These are phyloP conservation scores for Phoxinus phoxinus DNA, from an alignment of 2,113 vertebrate species.

Conservation along the genomic window DNA sequence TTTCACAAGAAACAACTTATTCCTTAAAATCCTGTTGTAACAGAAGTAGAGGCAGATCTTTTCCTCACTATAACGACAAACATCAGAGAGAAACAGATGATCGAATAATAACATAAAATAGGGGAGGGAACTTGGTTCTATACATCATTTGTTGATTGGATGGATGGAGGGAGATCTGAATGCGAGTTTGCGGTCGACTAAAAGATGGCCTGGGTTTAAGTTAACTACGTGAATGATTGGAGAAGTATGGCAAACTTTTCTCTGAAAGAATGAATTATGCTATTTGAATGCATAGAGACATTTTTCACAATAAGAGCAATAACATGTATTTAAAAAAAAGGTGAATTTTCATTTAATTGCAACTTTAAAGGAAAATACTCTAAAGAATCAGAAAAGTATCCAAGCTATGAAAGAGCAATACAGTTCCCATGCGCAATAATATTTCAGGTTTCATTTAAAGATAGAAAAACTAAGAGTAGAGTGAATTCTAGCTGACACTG, in stretches of 20 bases:
- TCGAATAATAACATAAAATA: neutral
- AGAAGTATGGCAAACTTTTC: neutral
- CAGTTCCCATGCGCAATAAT: neutral
- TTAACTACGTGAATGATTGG: neutral
- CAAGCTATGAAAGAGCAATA: neutral
- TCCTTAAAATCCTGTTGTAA: neutral
- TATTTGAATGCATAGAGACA: neutral
- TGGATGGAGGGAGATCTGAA: neutral
- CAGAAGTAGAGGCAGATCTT: neutral
- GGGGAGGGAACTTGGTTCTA: neutral
- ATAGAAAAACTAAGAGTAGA: neutral
- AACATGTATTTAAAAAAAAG: neutral
- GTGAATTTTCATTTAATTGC: neutral
- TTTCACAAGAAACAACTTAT: too few relatives aligned
- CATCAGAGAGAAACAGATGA: neutral
- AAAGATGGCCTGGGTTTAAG: neutral
- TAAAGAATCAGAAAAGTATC: neutral
- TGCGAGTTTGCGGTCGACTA: neutral
- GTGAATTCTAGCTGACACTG: slow-evolving; percentile 6
- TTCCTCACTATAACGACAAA: neutral
- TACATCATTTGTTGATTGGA: neutral
- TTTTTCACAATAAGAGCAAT: neutral
- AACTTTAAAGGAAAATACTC: neutral
- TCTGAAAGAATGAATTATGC: neutral
- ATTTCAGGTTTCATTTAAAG: neutral